Base-by-base conservation (phyloP, 2,113 vertebrate genomes). In the Hippoglossus stenolepis region DNA sequence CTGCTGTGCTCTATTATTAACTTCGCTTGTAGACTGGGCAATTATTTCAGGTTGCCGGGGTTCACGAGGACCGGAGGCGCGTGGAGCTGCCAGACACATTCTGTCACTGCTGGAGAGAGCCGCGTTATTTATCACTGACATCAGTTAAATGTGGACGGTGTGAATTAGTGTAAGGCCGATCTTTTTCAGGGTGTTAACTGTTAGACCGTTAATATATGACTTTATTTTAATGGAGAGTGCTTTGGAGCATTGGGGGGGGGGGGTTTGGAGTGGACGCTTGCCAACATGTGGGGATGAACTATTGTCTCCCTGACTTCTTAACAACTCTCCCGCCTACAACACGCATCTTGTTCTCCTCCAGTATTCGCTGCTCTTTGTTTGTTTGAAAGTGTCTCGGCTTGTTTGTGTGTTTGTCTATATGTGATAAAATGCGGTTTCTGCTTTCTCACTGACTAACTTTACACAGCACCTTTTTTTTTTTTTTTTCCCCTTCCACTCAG, bases 1-100 rank as follows among this genome's bases (percentile, higher is more conserved):
- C 57, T 40, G 45, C 47, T 59, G 35, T 56, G 38, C 53, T 83
- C 66, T 84, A 62, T 77, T 86, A 68, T 80, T 84, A 77, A 58
- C 79, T 67, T 40, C 28, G 4, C 21, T 71, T 62, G 72, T 45
- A 68, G 68, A 63, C 72, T 7, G 28, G 49, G 24, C 68, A n/a
- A 78, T 85, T 75, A 77, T 75, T 23, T 7, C 31, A 31, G 6
- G 31, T 7, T 71, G 75, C 58, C 56, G 6, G 0, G 54, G 73
- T 77, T 85, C 56, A 80, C 5, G 13, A 18, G 3, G 35, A 62
- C 51, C 57, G n/a, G 45, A 24, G 53, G 21, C 65, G 21, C 59
- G 17, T 38, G 43, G 4, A 1, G 4, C 57, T 61, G 40, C 40
- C 51, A n/a, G 51, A 20, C 51, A 3, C 51, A 54, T n/a, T 20